A percentile compares a stretch with the other conserved stretches of the same genome.
Conservation (phyloP, 2,113 vertebrate species). For the Sebastes schlegelii region DNA sequence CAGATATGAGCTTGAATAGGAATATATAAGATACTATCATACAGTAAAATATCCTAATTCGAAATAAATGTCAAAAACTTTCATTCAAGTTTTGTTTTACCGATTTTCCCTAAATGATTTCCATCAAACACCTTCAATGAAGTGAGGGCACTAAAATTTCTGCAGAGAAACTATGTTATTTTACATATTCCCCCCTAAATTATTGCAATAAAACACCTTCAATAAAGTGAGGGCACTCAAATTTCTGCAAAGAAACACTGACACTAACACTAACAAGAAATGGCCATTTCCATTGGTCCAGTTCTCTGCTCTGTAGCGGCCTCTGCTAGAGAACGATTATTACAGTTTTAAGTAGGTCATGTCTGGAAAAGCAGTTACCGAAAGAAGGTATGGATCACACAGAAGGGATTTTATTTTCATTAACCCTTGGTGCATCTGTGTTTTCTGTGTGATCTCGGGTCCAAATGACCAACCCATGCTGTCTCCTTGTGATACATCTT, state of each 20-base stretch:
- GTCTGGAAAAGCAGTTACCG: conserved; percentile 53
- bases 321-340: conserved; percentile 7
- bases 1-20: neutral
- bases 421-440: neutral
- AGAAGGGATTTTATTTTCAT: conserved; percentile 2
- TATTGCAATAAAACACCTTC: no score
- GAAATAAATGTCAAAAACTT: no score
- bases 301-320: neutral
- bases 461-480: neutral
- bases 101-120: neutral
- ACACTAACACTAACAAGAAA: neutral
- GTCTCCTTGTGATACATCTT: neutral
- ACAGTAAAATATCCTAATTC: neutral
- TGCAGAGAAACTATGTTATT: no score
- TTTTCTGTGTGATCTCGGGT: neutral
- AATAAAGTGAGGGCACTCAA: no score
- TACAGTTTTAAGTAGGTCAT: conserved; percentile 46
- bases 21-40: neutral
- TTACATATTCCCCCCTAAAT: no score
- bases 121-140: no score
- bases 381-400: conserved; percentile 2
- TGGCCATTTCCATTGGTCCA: neutral
- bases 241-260: no score
- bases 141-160: no score
- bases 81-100: no score